These are phyloP conservation scores for Biston betularia DNA, from an alignment of 2,888 invertebrate genomes.

Conservation along the genomic window DNA sequence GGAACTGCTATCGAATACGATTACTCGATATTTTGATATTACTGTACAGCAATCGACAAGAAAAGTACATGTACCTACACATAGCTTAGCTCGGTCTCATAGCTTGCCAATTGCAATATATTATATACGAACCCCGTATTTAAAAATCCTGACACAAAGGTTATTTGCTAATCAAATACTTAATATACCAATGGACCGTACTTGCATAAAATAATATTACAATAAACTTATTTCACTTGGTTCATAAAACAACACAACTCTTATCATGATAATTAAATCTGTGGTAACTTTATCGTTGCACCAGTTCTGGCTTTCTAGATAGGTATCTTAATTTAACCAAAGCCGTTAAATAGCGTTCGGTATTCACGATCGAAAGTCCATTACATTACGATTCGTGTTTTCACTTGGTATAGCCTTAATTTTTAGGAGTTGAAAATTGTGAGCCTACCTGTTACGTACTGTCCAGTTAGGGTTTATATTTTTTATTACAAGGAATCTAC, in stretches of 20 bases:
- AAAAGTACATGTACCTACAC: too few relatives aligned
- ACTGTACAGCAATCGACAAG: too few relatives aligned
- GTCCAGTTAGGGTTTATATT: not conserved
- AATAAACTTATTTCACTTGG: not conserved
- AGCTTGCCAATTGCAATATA: too few relatives aligned
- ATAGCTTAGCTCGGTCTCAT: too few relatives aligned
- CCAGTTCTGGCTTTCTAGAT: slow-evolving; percentile 21
- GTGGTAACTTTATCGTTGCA: slow-evolving; percentile 17
- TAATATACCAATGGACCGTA: not conserved
- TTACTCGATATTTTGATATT: too few relatives aligned
- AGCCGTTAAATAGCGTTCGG: slow-evolving; percentile 18
- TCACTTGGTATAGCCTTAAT: not conserved
- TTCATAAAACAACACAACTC: slow-evolving; percentile 8
- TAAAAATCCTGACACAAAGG: not conserved
- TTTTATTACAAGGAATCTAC: not conserved
- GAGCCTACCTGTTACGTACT: not conserved
- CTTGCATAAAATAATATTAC: not conserved
- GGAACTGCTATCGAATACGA: too few relatives aligned
- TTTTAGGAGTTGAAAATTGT: slow-evolving; percentile 10
- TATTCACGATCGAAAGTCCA: slow-evolving; percentile 28
- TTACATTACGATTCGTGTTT: slow-evolving; percentile 8
- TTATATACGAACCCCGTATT: too few relatives aligned
- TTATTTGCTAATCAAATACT: not conserved
- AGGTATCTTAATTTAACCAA: slow-evolving; percentile 25
- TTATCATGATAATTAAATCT: slow-evolving; percentile 4